phyloP scores from a whole-genome alignment of 2,113 vertebrate genomes.

The Ceyx melanurus region DNA sequence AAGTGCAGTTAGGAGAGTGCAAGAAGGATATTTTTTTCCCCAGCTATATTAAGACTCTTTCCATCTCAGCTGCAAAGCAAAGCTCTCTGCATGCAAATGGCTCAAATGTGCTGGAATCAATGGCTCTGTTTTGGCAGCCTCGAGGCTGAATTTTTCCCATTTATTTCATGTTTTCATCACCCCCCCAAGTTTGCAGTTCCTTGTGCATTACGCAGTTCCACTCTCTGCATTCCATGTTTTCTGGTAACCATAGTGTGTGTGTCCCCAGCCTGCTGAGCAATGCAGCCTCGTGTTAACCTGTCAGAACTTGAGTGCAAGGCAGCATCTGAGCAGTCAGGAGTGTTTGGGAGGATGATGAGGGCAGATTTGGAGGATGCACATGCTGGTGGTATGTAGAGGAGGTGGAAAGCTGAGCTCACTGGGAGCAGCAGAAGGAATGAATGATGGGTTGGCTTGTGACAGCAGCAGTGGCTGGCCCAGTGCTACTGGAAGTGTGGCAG shows the following conservation, averaged over 20 bases:
- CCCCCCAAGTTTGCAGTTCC: background rate
- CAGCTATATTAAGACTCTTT: conserved; percentile 70
- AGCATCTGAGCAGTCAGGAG: conserved; percentile 4
- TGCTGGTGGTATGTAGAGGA: background rate
- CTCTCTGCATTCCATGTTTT: background rate
- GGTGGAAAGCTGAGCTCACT: conserved; percentile 5
- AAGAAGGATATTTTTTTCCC: conserved; percentile 68
- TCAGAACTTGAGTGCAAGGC: background rate
- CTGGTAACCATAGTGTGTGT: background rate
- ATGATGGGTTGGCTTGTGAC: background rate
- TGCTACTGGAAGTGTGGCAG: background rate
- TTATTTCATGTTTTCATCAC: background rate
- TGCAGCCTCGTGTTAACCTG: background rate
- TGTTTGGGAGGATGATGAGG: conserved; percentile 7
- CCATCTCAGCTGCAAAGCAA: conserved; percentile 56
- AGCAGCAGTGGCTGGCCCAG: fast-evolving
- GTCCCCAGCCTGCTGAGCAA: background rate
- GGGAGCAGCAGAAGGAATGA: background rate
- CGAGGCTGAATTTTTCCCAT: background rate
- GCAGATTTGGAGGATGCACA: background rate
- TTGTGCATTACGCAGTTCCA: background rate
- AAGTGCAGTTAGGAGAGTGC: conserved; percentile 60
- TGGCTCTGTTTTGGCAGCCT: conserved; percentile 51
- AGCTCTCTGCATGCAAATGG: conserved; percentile 63
- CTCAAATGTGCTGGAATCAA: conserved; percentile 12